phyloP scores from a whole-genome alignment of 2,888 invertebrate genomes.

The Perithous albicinctus region DNA sequence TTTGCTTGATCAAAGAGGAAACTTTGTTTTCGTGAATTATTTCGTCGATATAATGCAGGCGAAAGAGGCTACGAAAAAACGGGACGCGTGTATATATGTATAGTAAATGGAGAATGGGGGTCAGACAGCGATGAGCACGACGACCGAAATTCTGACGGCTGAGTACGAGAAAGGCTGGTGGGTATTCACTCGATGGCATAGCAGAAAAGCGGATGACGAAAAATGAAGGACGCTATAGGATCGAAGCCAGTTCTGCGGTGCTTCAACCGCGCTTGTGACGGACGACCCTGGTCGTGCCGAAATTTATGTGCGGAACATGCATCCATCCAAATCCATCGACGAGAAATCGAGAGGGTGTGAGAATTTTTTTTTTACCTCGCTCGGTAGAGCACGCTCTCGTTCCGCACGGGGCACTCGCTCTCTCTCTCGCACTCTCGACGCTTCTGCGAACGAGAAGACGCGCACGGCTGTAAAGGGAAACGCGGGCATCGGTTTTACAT shows the following conservation, averaged over 20 bases:
- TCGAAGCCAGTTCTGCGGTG: slow-evolving; percentile 69
- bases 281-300: slow-evolving; percentile 74
- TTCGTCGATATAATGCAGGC: neutral
- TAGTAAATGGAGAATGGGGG: neutral
- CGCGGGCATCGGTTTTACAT: slow-evolving; percentile 81
- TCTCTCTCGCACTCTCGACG: slow-evolving; percentile 39
- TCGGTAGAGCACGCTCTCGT: too few relatives aligned
- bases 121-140: slow-evolving; percentile 45
- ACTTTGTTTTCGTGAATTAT: too few relatives aligned
- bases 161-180: neutral
- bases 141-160: slow-evolving; percentile 39
- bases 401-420: slow-evolving; percentile 39
- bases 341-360: slow-evolving; percentile 33
- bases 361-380: slow-evolving; percentile 49
- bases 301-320: slow-evolving; percentile 79
- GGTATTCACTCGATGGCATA: neutral
- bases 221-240: slow-evolving; percentile 75
- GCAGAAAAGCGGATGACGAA: slow-evolving; percentile 50
- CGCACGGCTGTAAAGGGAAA: slow-evolving; percentile 19
- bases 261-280: slow-evolving; percentile 72
- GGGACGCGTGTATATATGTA: neutral
- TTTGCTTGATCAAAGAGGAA: too few relatives aligned
- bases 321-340: slow-evolving; percentile 76
- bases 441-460: slow-evolving; percentile 54
- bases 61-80: neutral